A percentile compares a stretch with the other conserved stretches of the same genome.
phyloP scores from a whole-genome alignment of 1,140 invertebrate species.

The Conus ventricosus region DNA sequence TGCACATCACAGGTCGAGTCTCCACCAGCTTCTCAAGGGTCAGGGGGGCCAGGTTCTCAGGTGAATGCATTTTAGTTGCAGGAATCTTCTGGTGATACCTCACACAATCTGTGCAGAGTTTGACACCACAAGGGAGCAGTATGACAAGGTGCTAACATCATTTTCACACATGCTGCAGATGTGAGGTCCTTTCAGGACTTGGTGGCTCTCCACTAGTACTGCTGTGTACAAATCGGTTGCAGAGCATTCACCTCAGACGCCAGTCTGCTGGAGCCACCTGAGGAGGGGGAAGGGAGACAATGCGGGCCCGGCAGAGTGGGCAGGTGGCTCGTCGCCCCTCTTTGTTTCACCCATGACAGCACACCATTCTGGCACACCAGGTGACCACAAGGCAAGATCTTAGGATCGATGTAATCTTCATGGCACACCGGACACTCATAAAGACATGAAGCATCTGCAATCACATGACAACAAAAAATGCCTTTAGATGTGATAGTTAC shows the following conservation, averaged over 20 bases:
- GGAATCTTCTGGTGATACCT: not conserved
- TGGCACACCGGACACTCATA: slow-evolving; percentile 2
- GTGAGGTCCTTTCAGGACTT: too few relatives aligned
- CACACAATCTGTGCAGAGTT: too few relatives aligned
- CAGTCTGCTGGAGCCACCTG: not conserved
- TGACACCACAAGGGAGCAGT: not conserved
- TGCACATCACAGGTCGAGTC: not conserved
- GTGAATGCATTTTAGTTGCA: not conserved
- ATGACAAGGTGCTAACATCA: not conserved
- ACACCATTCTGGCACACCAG: too few relatives aligned
- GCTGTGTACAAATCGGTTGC: too few relatives aligned
- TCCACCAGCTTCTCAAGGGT: not conserved
- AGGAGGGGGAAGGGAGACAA: not conserved
- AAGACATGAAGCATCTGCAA: too few relatives aligned
- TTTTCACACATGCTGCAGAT: too few relatives aligned
- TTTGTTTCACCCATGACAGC: not conserved
- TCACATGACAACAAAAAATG: too few relatives aligned
- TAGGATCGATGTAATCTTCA: too few relatives aligned
- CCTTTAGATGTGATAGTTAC: too few relatives aligned
- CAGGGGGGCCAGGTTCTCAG: not conserved
- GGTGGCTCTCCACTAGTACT: too few relatives aligned
- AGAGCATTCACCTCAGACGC: too few relatives aligned
- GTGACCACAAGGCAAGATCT: not conserved
- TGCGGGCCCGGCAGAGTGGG: not conserved
- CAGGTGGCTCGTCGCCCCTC: not conserved